These are phyloP conservation scores for Gastrophysa polygoni DNA, from an alignment of 2,888 invertebrate species.

Conservation along the genomic window DNA sequence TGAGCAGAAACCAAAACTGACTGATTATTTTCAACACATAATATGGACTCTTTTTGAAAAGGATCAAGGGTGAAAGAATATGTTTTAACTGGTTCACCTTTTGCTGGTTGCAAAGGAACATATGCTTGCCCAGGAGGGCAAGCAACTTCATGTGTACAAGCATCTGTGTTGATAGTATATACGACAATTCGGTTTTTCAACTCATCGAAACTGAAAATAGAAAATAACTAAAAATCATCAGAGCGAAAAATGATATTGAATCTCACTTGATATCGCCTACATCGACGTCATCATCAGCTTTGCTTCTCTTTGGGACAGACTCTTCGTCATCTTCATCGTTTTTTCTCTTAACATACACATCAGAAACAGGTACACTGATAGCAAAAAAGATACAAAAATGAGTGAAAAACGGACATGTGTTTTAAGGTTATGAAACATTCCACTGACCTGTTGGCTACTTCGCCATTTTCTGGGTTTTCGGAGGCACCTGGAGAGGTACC, in stretches of 20 bases:
- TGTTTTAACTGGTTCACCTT: conserved; percentile 82
- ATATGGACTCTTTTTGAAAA: conserved; percentile 95
- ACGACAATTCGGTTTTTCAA: conserved; percentile 82
- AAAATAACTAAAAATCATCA: background rate
- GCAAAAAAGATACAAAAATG: background rate
- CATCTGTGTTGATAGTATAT: conserved; percentile 89
- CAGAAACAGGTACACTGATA: conserved; percentile 16
- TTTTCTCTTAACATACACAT: conserved; percentile 45
- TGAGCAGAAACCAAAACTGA: conserved; percentile 99
- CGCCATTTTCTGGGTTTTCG: conserved; percentile 30
- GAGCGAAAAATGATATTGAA: background rate
- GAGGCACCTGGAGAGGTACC: conserved; percentile 31
- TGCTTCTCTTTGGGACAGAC: conserved; percentile 45
- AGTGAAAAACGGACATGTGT: conserved; percentile 17
- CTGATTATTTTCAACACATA: conserved; percentile 97
- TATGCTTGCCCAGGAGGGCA: conserved; percentile 88
- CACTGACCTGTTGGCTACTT: conserved; percentile 39
- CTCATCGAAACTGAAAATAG: conserved; percentile 79
- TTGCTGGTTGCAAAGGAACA: conserved; percentile 63
- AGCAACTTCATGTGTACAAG: conserved; percentile 96
- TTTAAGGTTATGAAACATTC: conserved; percentile 44
- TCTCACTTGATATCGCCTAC: conserved; percentile 54
- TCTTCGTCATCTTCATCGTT: conserved; percentile 39
- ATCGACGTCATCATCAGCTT: conserved; percentile 50
- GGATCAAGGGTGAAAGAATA: conserved; percentile 96